Conservation (phyloP, 2,888 invertebrate genomes). For the Aleiodes testaceus region DNA sequence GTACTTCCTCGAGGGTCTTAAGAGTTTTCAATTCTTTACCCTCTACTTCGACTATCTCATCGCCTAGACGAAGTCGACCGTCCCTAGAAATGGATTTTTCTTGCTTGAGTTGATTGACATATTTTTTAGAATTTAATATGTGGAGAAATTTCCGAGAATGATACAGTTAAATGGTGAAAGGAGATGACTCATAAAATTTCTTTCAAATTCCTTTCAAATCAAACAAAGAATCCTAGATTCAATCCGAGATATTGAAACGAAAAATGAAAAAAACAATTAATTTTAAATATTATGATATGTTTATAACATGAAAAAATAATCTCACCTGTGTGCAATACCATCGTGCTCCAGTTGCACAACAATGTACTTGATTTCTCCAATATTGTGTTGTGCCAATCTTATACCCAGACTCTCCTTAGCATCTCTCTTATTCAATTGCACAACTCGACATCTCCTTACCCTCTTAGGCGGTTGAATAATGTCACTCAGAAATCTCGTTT, state of each 20-base stretch:
- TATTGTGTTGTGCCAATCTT: constrained; percentile 79
- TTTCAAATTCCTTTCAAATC: too few relatives aligned
- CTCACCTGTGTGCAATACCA: constrained; percentile 75
- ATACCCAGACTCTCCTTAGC: constrained; percentile 82
- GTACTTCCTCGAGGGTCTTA: constrained; percentile 67
- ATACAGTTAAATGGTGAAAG: too few relatives aligned
- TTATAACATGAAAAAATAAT: constrained; percentile 29
- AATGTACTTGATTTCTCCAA: constrained; percentile 65
- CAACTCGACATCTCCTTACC: constrained; percentile 77
- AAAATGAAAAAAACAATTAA: constrained; percentile 27
- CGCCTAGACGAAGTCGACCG: constrained; percentile 86
- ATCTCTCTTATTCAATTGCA: constrained; percentile 80
- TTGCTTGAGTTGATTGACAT: neutral
- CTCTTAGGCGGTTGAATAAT: constrained; percentile 65
- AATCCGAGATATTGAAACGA: neutral
- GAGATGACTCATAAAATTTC: too few relatives aligned
- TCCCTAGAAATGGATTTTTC: constrained; percentile 75
- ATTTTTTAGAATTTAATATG: neutral
- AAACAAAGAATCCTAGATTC: constrained; percentile 21
- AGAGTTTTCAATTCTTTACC: constrained; percentile 86
- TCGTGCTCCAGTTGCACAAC: constrained; percentile 73
- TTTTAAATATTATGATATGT: too few relatives aligned
- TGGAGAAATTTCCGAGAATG: neutral
- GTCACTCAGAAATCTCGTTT: constrained; percentile 67
- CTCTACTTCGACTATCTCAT: constrained; percentile 92